phyloP scores from a whole-genome alignment of 2,113 vertebrate genomes.

The Sclerurus mexicanus region DNA sequence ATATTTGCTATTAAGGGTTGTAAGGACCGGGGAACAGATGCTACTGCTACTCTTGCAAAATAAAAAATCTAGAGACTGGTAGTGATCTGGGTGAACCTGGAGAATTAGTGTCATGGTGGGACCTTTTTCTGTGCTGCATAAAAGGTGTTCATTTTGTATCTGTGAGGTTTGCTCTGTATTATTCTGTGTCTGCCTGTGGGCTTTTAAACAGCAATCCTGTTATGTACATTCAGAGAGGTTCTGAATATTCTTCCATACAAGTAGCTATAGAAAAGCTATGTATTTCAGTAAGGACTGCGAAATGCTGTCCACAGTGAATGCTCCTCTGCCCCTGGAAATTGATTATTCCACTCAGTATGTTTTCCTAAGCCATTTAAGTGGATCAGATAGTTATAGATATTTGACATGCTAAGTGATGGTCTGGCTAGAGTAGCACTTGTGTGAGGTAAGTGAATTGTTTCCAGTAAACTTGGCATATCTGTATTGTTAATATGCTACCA shows the following conservation, averaged over 20 bases:
- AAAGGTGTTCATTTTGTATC: neutral
- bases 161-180: neutral
- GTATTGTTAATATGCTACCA: conserved; percentile 11
- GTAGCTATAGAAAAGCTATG: neutral
- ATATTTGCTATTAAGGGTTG: neutral
- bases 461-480: conserved; percentile 55
- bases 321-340: neutral
- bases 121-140: neutral
- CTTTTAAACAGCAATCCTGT: neutral
- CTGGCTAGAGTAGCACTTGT: neutral
- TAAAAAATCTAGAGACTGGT: neutral
- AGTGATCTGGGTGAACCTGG: neutral
- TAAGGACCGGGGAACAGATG: neutral
- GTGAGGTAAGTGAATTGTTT: conserved; percentile 64
- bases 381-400: conserved; percentile 20
- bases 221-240: neutral
- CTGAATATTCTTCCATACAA: neutral
- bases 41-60: neutral
- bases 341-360: neutral
- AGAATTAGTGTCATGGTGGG: neutral
- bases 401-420: conserved; percentile 36
- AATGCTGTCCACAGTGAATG: neutral
- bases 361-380: conserved; percentile 8
- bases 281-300: neutral
- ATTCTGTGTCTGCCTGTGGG: neutral